Conservation (phyloP, 2,888 invertebrate species). For the Nemurella pictetii region DNA sequence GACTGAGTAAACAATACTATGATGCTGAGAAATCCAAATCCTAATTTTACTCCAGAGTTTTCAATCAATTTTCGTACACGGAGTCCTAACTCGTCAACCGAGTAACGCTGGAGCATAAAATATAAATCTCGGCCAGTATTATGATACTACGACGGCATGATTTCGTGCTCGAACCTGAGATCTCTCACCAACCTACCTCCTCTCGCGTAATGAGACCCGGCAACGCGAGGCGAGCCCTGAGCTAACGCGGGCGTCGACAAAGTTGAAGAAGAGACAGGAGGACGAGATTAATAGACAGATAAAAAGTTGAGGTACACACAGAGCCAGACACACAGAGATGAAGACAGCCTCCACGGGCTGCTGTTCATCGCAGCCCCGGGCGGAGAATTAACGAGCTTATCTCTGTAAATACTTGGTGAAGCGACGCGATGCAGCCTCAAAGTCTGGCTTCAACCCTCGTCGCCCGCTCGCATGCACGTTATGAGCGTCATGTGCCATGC, state of each 20-base stretch:
- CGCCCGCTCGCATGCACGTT: neutral
- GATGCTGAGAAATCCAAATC: neutral
- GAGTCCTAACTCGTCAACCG: neutral
- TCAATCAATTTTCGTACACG: neutral
- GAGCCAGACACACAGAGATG: too few relatives aligned
- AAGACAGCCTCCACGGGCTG: neutral
- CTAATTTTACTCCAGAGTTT: neutral
- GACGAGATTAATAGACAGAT: neutral
- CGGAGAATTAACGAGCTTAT: constrained; percentile 27
- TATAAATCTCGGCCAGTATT: neutral
- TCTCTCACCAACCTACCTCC: neutral
- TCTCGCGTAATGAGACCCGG: neutral
- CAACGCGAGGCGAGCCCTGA: neutral
- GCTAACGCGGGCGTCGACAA: neutral
- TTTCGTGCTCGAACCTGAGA: neutral
- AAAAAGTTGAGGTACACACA: neutral
- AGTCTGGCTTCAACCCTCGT: neutral
- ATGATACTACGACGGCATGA: neutral
- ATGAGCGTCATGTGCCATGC: too few relatives aligned
- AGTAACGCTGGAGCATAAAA: neutral
- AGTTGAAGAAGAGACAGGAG: neutral
- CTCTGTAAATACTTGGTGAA: constrained; percentile 16
- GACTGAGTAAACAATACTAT: neutral
- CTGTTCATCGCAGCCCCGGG: neutral
- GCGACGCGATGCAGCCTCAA: neutral